Conservation (phyloP, 2,113 vertebrate species). For the Cyanocitta stelleri region DNA sequence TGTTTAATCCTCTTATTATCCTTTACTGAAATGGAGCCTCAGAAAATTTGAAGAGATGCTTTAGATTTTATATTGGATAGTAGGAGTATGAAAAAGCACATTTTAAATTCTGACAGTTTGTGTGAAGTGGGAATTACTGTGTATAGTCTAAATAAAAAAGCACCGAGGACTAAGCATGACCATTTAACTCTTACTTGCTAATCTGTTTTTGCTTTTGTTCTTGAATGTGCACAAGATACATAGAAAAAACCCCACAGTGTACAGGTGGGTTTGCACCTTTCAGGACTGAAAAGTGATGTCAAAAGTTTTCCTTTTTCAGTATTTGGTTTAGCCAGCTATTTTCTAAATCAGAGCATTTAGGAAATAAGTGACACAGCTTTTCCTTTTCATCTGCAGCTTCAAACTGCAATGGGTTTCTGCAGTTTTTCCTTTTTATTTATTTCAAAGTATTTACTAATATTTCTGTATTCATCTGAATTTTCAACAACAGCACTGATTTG, state of each 20-base stretch:
- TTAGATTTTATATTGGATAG: conserved; percentile 32
- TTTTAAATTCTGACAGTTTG: conserved; percentile 12
- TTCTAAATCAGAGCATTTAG: background rate
- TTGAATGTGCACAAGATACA: background rate
- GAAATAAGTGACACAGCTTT: background rate
- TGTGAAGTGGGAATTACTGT: background rate
- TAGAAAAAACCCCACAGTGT: background rate
- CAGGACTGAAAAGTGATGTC: background rate
- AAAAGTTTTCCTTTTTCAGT: background rate
- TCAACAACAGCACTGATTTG: background rate
- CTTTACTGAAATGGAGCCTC: conserved; percentile 6
- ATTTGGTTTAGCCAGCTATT: background rate
- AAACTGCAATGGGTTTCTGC: background rate
- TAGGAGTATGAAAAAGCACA: background rate
- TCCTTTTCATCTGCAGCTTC: background rate
- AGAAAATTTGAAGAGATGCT: conserved; percentile 46
- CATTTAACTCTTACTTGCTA: background rate
- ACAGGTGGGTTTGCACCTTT: conserved; percentile 15
- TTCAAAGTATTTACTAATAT: background rate
- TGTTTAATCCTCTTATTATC: conserved; percentile 34
- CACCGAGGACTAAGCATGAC: background rate
- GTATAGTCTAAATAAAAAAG: background rate
- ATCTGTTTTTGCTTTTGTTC: background rate
- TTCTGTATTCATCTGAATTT: background rate
- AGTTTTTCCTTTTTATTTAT: background rate